Percentiles rank a stretch among this genome's conserved stretches.
These are phyloP conservation scores for Malacoraja senta DNA, from an alignment of 2,797 vertebrate genomes.

Conservation along the genomic window DNA sequence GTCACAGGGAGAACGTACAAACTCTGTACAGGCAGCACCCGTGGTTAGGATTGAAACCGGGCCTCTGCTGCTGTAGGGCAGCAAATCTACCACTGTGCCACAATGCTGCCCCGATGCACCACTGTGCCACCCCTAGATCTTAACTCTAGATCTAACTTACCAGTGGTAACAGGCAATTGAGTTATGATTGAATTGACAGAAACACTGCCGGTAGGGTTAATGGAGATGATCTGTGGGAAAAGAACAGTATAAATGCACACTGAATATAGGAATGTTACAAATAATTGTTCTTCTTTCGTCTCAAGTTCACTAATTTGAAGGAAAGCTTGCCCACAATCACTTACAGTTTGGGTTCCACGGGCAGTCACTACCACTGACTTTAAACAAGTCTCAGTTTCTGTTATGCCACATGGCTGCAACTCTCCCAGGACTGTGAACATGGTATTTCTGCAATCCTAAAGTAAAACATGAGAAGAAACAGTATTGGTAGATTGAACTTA, in stretches of 20 bases:
- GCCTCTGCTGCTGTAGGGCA: too few relatives aligned
- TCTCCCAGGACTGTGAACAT: constrained; percentile 60
- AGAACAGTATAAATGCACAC: neutral
- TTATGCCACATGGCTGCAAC: constrained; percentile 60
- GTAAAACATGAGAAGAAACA: neutral
- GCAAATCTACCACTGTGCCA: too few relatives aligned
- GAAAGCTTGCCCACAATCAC: constrained; percentile 40
- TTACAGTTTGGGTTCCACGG: constrained; percentile 53
- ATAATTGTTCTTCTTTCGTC: neutral
- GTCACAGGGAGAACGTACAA: too few relatives aligned
- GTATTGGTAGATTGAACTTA: neutral
- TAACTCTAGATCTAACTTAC: constrained; percentile 50
- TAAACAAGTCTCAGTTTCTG: constrained; percentile 61
- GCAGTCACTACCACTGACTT: constrained; percentile 55
- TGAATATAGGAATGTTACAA: neutral
- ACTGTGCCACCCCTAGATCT: too few relatives aligned
- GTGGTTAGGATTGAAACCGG: too few relatives aligned
- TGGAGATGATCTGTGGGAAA: constrained; percentile 58
- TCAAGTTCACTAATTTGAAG: neutral
- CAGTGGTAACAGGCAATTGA: constrained; percentile 69
- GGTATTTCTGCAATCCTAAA: constrained; percentile 53
- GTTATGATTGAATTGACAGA: constrained; percentile 72
- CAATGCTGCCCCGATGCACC: too few relatives aligned
- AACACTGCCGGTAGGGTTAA: constrained; percentile 67
- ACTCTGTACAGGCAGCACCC: too few relatives aligned